phyloP scores from a whole-genome alignment of 2,113 vertebrate species.

The Arvicanthis niloticus region DNA sequence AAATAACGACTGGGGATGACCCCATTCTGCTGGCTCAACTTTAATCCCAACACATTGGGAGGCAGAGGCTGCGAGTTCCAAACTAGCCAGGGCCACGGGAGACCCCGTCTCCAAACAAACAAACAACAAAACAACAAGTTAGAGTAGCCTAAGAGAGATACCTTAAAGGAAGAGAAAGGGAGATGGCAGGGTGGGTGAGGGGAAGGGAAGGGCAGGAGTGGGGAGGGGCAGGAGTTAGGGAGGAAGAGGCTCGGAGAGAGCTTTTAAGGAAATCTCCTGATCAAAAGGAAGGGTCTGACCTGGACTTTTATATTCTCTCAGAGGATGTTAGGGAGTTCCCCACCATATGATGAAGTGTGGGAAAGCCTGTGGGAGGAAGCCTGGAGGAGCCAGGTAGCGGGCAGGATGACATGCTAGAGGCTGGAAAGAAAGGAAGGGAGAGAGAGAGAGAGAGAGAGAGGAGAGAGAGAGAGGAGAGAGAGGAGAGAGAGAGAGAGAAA shows the following conservation, averaged over 20 bases:
- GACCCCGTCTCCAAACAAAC: not conserved
- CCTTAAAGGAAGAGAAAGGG: not conserved
- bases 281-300: not conserved
- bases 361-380: not conserved
- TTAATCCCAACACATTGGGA: not conserved
- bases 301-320: not conserved
- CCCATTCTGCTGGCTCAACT: not conserved
- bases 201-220: accelerated
- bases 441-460: too few species aligned
- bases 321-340: not conserved
- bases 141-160: not conserved
- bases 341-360: not conserved
- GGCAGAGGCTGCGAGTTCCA: not conserved
- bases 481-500: too few species aligned
- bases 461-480: too few species aligned
- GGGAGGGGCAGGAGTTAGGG: not conserved
- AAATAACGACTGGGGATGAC: not conserved
- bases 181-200: not conserved
- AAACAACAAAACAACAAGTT: not conserved
- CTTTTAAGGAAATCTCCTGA: not conserved
- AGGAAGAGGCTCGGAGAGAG: not conserved
- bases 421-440: too few species aligned
- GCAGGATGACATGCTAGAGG: too few species aligned
- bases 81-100: not conserved
- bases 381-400: not conserved